Percentiles rank a stretch among this genome's conserved stretches.
These are phyloP conservation scores for Eulemur albifrons DNA, from an alignment of 2,797 vertebrate species.

Conservation along the genomic window DNA sequence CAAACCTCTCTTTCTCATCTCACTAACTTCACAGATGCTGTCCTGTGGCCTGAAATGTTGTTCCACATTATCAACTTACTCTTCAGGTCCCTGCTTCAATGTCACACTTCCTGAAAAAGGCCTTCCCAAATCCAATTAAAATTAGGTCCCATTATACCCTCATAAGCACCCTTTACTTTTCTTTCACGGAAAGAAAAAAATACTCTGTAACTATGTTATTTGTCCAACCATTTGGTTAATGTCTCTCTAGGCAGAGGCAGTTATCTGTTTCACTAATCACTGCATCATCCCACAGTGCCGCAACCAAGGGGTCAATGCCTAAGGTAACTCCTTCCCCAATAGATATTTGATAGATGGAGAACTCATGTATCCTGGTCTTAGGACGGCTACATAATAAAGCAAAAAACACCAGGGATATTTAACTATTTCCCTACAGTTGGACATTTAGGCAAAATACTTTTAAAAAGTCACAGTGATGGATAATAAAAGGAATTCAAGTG, in stretches of 20 bases:
- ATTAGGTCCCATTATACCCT: background rate
- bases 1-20: background rate
- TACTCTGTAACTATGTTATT: background rate
- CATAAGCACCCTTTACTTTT: background rate
- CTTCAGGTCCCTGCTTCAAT: background rate
- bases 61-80: background rate
- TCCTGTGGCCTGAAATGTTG: background rate
- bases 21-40: background rate
- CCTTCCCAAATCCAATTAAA: background rate
- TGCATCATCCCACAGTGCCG: background rate
- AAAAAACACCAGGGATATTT: background rate
- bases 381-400: background rate
- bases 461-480: background rate
- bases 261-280: background rate
- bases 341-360: background rate
- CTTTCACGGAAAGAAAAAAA: background rate
- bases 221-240: background rate
- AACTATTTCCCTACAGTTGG: background rate
- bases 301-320: background rate
- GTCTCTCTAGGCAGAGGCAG: background rate
- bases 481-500: constrained; percentile 13
- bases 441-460: constrained; percentile 1
- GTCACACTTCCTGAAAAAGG: background rate
- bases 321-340: background rate
- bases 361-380: background rate